Evolutionary conservation across 1,140 invertebrate species (phyloP), one percentile per base, ranked within the genome.

Genomic region (Babylonia areolata): DNA sequence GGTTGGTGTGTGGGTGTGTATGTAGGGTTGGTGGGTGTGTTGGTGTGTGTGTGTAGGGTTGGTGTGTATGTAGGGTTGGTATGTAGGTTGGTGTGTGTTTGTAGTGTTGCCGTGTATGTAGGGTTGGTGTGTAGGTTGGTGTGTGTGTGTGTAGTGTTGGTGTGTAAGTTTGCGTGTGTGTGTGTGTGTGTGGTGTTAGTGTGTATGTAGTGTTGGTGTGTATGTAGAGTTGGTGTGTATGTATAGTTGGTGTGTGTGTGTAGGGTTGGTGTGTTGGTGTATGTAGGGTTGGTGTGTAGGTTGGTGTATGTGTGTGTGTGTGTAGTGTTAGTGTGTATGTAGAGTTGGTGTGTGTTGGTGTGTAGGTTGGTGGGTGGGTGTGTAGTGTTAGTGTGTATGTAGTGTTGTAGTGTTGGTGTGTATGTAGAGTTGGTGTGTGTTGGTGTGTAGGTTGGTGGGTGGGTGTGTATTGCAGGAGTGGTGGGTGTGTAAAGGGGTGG

Each of bases 1-100:
- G 15, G 58, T 64, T 12, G 15, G 58, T 51, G 46, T 51, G 54
- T 28, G 1, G 20, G 39, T 15, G 3, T 51, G 12, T 12, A 23
- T 64, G 12, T 64, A 5, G 20, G 58, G 5, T n/a, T 2, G 5
- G 5, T 64, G 58, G 3, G 39, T 33, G 46, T 35, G 12, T 46
- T n/a, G n/a, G n/a, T n/a, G n/a, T n/a, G 33, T 54, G 33, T 81
- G 28, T 12, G 39, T 78, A 78, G 9, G 33, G 75, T 81, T 11
- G 6, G 79, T 81, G 79, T 81, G 46, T 81, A 12, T 31, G 40
- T 78, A n/a, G n/a, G n/a, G n/a, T n/a, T n/a, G n/a, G n/a, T n/a
- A n/a, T n/a, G n/a, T n/a, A n/a, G 6, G 71, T 78, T n/a, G n/a
- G n/a, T n/a, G n/a, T n/a, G n/a, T n/a, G n/a, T n/a, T n/a, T n/a